Evolutionary conservation across 2,888 invertebrate species (phyloP).

Genomic region (Campoplex nolae): DNA sequence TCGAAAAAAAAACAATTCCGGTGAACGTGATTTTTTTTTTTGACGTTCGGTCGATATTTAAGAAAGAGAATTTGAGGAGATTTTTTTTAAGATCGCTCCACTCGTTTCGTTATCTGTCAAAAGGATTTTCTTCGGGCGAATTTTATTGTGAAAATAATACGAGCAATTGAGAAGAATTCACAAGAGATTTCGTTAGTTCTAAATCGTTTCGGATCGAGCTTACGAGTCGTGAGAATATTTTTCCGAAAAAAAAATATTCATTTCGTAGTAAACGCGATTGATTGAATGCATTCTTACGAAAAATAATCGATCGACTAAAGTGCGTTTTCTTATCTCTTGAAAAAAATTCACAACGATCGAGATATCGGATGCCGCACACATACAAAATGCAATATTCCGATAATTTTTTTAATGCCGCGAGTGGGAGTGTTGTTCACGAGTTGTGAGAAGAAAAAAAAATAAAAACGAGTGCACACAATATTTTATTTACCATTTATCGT

Average conservation of each 20-base stretch:
- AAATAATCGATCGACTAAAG: neutral
- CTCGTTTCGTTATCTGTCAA: neutral
- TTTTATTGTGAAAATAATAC: neutral
- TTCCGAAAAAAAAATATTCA: neutral
- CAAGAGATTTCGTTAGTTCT: neutral
- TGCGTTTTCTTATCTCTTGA: slow-evolving; percentile 7
- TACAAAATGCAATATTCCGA: neutral
- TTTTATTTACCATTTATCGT: neutral
- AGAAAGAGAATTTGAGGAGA: neutral
- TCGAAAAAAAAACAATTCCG: neutral
- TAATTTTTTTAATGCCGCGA: neutral
- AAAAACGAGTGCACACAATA: neutral
- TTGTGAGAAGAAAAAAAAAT: neutral
- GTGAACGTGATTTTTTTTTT: neutral
- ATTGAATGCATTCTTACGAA: neutral
- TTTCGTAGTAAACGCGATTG: too few relatives aligned
- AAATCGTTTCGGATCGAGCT: neutral
- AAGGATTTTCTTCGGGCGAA: neutral
- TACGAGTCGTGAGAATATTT: neutral
- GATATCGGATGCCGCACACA: neutral
- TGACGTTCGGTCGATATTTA: neutral
- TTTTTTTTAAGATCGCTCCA: too few relatives aligned
- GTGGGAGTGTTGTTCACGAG: neutral
- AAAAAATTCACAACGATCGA: neutral
- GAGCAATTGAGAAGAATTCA: neutral